These are phyloP conservation scores for Brachystomella parvula DNA, from an alignment of 1,140 invertebrate genomes.

Conservation along the genomic window DNA sequence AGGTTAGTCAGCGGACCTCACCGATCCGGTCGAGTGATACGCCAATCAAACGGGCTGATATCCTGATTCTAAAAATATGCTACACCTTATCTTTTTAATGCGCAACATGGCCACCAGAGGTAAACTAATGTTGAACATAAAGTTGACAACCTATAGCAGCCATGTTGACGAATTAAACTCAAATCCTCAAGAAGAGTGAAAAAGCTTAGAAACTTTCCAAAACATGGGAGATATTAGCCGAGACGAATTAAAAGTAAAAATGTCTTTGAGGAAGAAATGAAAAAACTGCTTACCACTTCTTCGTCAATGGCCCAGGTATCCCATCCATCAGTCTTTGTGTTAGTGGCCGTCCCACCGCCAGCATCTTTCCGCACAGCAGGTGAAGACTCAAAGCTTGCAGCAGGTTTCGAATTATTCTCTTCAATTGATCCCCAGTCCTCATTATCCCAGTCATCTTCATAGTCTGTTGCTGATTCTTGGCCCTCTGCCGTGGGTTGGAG, in stretches of 20 bases:
- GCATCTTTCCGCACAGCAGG: not conserved
- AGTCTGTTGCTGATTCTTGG: conserved; percentile 62
- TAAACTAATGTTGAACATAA: too few species aligned
- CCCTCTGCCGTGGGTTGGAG: conserved; percentile 41
- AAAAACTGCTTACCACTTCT: conserved; percentile 19
- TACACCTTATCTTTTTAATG: too few species aligned
- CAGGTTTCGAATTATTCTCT: not conserved
- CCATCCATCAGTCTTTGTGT: conserved; percentile 59
- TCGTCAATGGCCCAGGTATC: conserved; percentile 43
- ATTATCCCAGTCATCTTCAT: conserved; percentile 76
- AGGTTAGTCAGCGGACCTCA: too few species aligned
- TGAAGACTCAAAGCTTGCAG: not conserved
- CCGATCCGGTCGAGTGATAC: too few species aligned
- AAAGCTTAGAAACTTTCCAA: too few species aligned
- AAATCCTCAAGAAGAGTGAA: too few species aligned
- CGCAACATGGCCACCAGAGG: too few species aligned
- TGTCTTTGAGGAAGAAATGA: not conserved
- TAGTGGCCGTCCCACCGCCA: not conserved
- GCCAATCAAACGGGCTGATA: too few species aligned
- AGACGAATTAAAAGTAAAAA: not conserved
- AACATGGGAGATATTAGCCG: not conserved
- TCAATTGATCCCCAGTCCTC: conserved; percentile 45
- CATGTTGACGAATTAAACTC: not conserved
- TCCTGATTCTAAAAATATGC: too few species aligned
- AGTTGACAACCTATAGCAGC: too few species aligned